Conservation (phyloP, 2,888 invertebrate species). For the Sialis lutaria region DNA sequence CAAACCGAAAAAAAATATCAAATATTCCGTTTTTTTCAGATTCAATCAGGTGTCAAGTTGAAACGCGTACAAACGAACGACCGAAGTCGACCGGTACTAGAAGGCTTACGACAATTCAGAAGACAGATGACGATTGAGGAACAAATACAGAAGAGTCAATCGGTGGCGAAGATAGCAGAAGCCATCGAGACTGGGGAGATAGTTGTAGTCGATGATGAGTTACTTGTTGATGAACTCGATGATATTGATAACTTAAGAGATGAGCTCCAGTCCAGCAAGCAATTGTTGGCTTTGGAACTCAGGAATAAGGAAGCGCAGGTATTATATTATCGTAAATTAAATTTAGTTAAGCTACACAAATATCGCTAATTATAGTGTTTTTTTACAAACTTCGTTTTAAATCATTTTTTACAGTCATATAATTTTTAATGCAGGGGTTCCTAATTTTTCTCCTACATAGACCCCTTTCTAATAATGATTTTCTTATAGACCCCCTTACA, state of each 20-base stretch:
- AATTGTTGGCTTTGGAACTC: constrained; percentile 72
- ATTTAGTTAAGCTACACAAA: background rate
- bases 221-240: constrained; percentile 71
- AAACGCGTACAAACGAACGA: constrained; percentile 68
- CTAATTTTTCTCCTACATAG: too few relatives aligned
- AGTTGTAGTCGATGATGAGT: constrained; percentile 30
- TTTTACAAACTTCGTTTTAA: too few relatives aligned
- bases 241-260: constrained; percentile 83
- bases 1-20: too few relatives aligned
- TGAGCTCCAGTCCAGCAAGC: constrained; percentile 81
- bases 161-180: constrained; percentile 37
- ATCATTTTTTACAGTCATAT: too few relatives aligned
- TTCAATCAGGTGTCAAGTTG: constrained; percentile 57
- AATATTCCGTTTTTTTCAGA: constrained; percentile 25
- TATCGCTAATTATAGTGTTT: too few relatives aligned
- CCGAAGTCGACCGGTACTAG: constrained; percentile 67
- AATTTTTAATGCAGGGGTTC: too few relatives aligned
- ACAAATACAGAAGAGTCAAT: constrained; percentile 69
- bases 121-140: constrained; percentile 83
- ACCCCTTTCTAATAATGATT: too few relatives aligned
- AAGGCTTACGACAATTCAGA: constrained; percentile 71
- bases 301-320: constrained; percentile 62
- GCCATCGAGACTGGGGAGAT: constrained; percentile 20
- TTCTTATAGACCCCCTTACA: too few relatives aligned
- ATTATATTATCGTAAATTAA: background rate